phyloP scores from a whole-genome alignment of 2,113 vertebrate species.

The Tricholaema leucomelas region DNA sequence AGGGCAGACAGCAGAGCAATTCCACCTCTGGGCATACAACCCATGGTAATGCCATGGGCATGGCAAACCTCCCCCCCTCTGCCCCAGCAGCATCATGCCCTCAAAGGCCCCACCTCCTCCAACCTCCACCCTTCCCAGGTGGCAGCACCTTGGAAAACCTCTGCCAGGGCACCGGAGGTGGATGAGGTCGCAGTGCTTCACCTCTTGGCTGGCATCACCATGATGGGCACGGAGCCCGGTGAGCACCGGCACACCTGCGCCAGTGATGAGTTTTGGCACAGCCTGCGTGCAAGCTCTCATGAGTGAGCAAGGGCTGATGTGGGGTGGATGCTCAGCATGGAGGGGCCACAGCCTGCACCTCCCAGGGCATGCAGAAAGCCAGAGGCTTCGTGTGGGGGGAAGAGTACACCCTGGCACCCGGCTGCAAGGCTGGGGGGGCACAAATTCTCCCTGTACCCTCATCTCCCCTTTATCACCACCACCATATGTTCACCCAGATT shows the following conservation, averaged over 20 bases:
- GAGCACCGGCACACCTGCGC: background rate
- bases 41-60: background rate
- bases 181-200: background rate
- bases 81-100: rapidly evolving
- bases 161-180: background rate
- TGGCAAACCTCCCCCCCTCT: background rate
- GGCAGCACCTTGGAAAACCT: background rate
- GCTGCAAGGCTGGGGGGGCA: background rate
- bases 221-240: background rate
- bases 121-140: background rate
- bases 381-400: background rate
- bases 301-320: background rate
- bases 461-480: conserved; percentile 13
- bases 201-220: conserved; percentile 15
- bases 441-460: rapidly evolving
- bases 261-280: background rate
- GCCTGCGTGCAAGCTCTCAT: background rate
- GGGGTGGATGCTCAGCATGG: background rate
- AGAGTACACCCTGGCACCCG: background rate
- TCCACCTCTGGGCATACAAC: background rate
- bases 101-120: background rate
- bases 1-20: background rate
- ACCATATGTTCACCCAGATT: background rate
- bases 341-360: background rate
- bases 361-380: rapidly evolving